Percentiles rank a stretch among this genome's conserved stretches.
phyloP scores from a whole-genome alignment of 2,113 vertebrate species.

The Hassar affinis region DNA sequence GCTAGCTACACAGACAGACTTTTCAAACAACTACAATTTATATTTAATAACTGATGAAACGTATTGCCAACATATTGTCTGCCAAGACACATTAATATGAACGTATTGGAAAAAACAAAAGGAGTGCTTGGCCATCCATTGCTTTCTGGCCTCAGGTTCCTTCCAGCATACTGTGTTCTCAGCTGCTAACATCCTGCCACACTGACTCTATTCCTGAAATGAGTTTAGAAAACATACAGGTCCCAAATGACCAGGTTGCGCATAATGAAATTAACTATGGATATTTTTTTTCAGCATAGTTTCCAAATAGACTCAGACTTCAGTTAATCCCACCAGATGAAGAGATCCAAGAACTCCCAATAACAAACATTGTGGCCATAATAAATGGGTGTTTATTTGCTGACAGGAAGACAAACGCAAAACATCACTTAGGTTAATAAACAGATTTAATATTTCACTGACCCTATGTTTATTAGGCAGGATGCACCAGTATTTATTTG shows the following conservation, averaged over 20 bases:
- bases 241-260: neutral
- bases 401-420: neutral
- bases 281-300: conserved; percentile 12
- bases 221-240: conserved; percentile 1
- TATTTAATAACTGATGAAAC: conserved; percentile 15
- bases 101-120: neutral
- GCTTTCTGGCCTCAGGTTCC: neutral
- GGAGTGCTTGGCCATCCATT: neutral
- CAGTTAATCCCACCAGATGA: neutral
- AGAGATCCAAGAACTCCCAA: neutral
- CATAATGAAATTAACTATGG: conserved; percentile 13
- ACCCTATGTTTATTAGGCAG: neutral
- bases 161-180: conserved; percentile 5
- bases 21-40: neutral
- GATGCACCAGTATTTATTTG: neutral
- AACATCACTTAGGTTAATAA: neutral
- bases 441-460: neutral
- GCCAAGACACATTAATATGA: neutral
- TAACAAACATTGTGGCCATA: neutral
- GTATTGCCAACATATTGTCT: conserved; percentile 1
- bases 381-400: conserved; percentile 9
- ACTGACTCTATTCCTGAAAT: neutral
- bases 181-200: neutral
- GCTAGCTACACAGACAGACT: neutral
- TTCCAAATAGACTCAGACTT: neutral